phyloP scores from a whole-genome alignment of 2,113 vertebrate species.

The Sceloporus undulatus region DNA sequence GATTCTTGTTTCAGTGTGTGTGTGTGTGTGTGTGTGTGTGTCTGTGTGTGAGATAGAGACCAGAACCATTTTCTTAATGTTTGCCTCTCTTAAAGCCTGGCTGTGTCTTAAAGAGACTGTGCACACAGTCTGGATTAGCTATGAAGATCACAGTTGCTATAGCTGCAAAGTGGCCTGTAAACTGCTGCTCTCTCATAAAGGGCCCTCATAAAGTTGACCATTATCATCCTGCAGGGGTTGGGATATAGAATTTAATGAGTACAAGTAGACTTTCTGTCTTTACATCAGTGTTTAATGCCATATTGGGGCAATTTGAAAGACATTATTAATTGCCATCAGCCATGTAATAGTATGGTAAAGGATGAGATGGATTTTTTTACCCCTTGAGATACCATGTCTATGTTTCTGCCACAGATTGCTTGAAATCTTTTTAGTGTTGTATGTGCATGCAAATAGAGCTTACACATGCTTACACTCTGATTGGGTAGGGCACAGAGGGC shows the following conservation, averaged over 20 bases:
- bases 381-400: conserved; percentile 48
- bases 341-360: conserved; percentile 58
- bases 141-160: neutral
- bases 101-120: neutral
- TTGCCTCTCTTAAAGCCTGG: neutral
- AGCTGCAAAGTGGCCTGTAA: conserved; percentile 13
- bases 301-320: conserved; percentile 56
- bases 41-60: neutral
- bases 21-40: too few relatives aligned
- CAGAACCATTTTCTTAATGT: neutral
- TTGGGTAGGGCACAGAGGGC: too few relatives aligned
- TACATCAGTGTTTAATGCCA: conserved; percentile 70
- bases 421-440: neutral
- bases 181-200: conserved; percentile 31
- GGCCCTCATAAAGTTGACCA: conserved; percentile 53
- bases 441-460: neutral
- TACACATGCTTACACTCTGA: too few relatives aligned
- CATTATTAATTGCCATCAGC: conserved; percentile 69
- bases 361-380: conserved; percentile 62
- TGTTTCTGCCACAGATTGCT: conserved; percentile 47
- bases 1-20: too few relatives aligned
- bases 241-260: conserved; percentile 56
- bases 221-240: conserved; percentile 43
- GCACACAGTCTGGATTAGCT: neutral
- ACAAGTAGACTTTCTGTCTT: conserved; percentile 69